Evolutionary conservation across 2,888 invertebrate genomes (phyloP), one percentile per base, ranked within the genome.

Genomic region (Troides aeacus): DNA sequence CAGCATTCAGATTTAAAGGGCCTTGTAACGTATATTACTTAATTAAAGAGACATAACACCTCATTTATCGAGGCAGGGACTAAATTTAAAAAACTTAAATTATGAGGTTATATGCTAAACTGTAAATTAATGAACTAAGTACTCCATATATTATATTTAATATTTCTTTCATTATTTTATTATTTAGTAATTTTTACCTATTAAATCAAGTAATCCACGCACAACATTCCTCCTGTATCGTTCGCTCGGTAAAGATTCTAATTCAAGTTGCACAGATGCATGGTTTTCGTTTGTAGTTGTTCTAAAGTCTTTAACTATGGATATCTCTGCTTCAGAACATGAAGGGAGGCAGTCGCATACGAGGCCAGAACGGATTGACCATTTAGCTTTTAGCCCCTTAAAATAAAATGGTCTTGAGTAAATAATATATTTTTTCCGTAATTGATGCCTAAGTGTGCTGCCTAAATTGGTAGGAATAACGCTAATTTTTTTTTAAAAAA

Each of bases 141-240:
- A 46, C 46, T 1, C 2, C 15, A 46, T 46, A 46, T 15, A 3
- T 6, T 1, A 6, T 10, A 21, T 21, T 21, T 21, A 21, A 21
- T 10, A 39, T 8, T 39, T 39, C 1, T 39, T 39, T 7, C 39
- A 39, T 39, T 39, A 39, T 10, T 8, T 39, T 46, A 46, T 46
- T 15, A 4, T 53, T 53, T 53, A 53, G 18, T n/a, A 53, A 7
- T 53, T 69, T 93, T 86, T 81, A 96, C 96, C 96, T 1, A 96
- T 95, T 82, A 97, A 89, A 87, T 96, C 96, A 73, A 97, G 83
- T 70, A 94, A 93, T 46, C 95, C 96, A 72, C 95, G 93, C 0
- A 96, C 95, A 7, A 96, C 95, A 79, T 95, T 96, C 71, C 97
- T 92, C 75, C 95, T 94, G 79, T 95, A 96, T 12, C 95, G 89